A percentile compares a stretch with the other conserved stretches of the same genome.
These are phyloP conservation scores for Ornithoptera alexandrae DNA, from an alignment of 2,888 invertebrate genomes.

Conservation along the genomic window DNA sequence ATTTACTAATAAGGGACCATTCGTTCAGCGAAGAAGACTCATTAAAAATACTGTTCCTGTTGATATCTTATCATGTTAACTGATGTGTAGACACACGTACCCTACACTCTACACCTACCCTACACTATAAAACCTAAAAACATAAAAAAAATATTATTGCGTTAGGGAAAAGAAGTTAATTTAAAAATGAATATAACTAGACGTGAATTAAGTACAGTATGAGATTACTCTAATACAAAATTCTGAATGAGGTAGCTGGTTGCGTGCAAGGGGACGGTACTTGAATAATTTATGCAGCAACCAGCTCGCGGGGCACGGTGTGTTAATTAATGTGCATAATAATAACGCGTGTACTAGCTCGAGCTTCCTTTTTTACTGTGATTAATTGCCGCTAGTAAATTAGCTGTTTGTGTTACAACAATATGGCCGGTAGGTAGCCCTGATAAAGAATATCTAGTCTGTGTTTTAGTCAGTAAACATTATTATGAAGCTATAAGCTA, in stretches of 20 bases:
- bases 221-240: conserved; percentile 31
- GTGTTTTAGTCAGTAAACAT: conserved; percentile 16
- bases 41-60: no score
- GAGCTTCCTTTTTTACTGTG: conserved; percentile 77
- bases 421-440: conserved; percentile 37
- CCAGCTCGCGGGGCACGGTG: conserved; percentile 49
- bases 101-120: no score
- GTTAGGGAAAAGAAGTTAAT: not conserved
- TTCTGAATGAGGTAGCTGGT: conserved; percentile 43
- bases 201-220: conserved; percentile 9
- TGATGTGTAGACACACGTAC: no score
- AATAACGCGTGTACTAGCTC: conserved; percentile 73
- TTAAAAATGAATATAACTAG: conserved; percentile 1
- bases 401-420: conserved; percentile 56
- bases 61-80: no score
- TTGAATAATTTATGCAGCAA: conserved; percentile 66
- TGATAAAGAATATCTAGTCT: conserved; percentile 29
- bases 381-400: conserved; percentile 73
- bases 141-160: not conserved
- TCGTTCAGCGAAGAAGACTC: no score
- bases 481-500: not conserved
- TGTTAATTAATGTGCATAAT: conserved; percentile 79
- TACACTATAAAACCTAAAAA: no score
- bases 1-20: no score
- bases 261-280: conserved; percentile 58